These are phyloP conservation scores for Melipona bicolor DNA, from an alignment of 2,888 invertebrate species.

Conservation along the genomic window DNA sequence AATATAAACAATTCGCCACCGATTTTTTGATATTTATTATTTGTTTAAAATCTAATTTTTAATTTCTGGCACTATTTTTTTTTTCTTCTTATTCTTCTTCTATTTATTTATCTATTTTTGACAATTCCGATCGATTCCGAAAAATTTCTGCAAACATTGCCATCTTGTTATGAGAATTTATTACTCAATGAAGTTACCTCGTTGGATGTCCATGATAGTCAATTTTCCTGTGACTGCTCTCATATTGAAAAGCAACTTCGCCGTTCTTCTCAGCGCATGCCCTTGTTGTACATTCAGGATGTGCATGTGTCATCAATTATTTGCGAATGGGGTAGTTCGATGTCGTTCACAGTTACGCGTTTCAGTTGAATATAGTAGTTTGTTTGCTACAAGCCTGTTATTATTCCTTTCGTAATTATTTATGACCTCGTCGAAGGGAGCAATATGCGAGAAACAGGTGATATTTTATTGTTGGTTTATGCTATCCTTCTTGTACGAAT, in stretches of 20 bases:
- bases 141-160: background rate
- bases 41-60: background rate
- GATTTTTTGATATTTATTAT: no score
- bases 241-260: background rate
- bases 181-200: conserved; percentile 28
- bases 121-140: background rate
- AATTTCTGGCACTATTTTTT: no score
- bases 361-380: background rate
- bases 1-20: no score
- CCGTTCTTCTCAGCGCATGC: conserved; percentile 39
- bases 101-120: background rate
- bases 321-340: no score
- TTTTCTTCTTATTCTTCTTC: no score
- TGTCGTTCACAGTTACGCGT: background rate
- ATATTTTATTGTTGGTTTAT: background rate
- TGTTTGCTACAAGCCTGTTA: background rate
- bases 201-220: conserved; percentile 11
- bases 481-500: background rate
- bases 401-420: background rate
- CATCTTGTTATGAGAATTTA: background rate
- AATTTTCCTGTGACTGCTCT: conserved; percentile 15
- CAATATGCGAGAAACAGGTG: background rate
- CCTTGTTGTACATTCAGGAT: background rate
- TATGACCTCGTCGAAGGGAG: background rate
- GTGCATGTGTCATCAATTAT: no score